Evolutionary conservation across 2,113 vertebrate genomes (phyloP).

Genomic region (Nymphicus hollandicus): DNA sequence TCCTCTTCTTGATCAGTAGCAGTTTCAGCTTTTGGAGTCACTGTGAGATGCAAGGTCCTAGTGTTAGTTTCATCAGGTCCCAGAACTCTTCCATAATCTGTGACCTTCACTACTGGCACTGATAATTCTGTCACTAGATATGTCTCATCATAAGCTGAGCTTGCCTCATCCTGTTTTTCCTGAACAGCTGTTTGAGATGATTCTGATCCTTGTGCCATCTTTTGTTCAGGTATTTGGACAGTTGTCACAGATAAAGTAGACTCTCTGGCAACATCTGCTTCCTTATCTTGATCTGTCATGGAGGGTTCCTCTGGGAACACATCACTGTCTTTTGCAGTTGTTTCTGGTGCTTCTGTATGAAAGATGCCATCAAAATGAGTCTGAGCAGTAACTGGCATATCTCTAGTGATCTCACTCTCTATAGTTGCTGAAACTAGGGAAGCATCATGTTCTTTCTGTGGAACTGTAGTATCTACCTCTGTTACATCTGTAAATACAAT

Average conservation of each 20-base stretch:
- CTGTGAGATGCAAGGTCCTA: neutral
- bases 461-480: constrained; percentile 17
- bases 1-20: constrained; percentile 1
- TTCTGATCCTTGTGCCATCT: neutral
- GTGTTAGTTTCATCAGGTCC: neutral
- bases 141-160: constrained; percentile 50
- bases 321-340: neutral
- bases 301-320: neutral
- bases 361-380: constrained; percentile 18
- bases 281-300: neutral
- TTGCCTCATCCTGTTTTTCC: constrained; percentile 9
- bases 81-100: neutral
- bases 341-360: constrained; percentile 32
- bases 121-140: constrained; percentile 1
- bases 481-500: constrained; percentile 6
- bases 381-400: constrained; percentile 13
- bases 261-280: neutral
- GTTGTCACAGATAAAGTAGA: neutral
- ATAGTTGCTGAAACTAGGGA: constrained; percentile 28
- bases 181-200: neutral
- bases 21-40: neutral
- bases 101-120: neutral
- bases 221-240: neutral
- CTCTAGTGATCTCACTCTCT: constrained; percentile 49
- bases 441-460: constrained; percentile 38